Base-by-base conservation (phyloP, 2,113 vertebrate species). In the Rhineura floridana region DNA sequence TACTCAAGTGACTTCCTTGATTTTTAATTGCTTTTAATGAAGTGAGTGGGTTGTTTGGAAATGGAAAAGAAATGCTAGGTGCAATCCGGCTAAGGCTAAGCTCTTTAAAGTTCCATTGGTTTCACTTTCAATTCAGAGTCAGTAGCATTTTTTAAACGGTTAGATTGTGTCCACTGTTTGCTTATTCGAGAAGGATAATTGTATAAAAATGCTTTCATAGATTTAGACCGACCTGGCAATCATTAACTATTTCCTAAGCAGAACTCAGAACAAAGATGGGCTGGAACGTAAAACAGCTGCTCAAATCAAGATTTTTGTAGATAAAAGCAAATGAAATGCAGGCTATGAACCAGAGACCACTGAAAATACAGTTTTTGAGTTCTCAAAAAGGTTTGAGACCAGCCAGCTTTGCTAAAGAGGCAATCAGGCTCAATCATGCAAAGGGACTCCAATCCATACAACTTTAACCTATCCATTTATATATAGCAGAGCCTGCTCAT, bases 1-100 rank as follows among this genome's bases (percentile, higher is more conserved):
- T 95, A 88, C 90, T 94, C 90, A 89, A 85, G 92, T 95, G 94
- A 94, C 91, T 93, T 95, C 93, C 84, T 86, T 92, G 86, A 90
- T 94, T 93, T 94, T 95, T 95, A 95, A 95, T 95, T 94, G 94
- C 91, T 91, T 92, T 93, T 95, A 95, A 94, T 95, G 93, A 94
- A 96, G 90, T 85, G 83, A 73, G 91, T 62, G 90, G 92, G 93
- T 94, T 93, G 91, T 88, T 79, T 89, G 50, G 50, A 83, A 67
- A 87, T 87, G 30, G 73, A 42, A 55, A 52, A 81, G 23, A 67
- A 50, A 21, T 21, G 48, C 52, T 46, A 21, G 12, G 12, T 36
- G 2, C 8, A 17, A 36, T 46, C 7, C 70, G 30, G 23, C 4
- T 55, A 44, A 65, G 46, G 23, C 12, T 25, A 59, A 81, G 39